Evolutionary conservation across 2,888 invertebrate species (phyloP).

Genomic region (Acanthoscelides obtectus): DNA sequence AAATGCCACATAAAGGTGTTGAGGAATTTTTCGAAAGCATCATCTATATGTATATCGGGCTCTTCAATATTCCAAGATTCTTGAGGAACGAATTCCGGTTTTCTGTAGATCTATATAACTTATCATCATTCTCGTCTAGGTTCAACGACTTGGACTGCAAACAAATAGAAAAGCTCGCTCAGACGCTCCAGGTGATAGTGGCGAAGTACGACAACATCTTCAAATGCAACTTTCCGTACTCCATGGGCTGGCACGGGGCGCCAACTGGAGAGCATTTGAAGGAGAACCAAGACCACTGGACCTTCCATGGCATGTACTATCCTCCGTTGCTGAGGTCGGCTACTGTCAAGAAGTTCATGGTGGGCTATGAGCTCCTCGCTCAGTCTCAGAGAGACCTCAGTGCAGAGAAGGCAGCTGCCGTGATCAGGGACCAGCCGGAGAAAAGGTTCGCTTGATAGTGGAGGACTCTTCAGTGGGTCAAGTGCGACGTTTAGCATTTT

Average conservation of each 20-base stretch:
- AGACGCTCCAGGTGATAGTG: background rate
- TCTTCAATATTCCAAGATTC: too few species aligned
- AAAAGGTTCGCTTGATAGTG: constrained; percentile 24
- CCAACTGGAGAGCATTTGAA: background rate
- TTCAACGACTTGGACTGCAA: background rate
- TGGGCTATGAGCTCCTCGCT: background rate
- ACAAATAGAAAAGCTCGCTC: background rate
- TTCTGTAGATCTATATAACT: too few species aligned
- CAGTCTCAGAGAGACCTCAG: background rate
- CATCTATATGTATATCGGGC: too few species aligned
- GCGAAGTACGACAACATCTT: background rate
- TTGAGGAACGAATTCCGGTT: too few species aligned
- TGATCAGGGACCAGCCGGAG: constrained; percentile 60
- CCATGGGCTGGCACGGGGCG: constrained; percentile 1
- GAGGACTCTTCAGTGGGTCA: too few species aligned
- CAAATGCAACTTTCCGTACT: background rate
- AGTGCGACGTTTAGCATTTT: too few species aligned
- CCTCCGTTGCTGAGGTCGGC: background rate
- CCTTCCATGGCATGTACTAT: background rate
- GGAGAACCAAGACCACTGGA: background rate
- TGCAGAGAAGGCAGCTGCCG: constrained; percentile 40
- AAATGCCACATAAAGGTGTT: too few species aligned
- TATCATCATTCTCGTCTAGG: too few species aligned
- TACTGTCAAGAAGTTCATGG: background rate
- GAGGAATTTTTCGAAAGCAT: too few species aligned